Evolutionary conservation across 1,140 invertebrate species (phyloP).

Genomic region (Harpegnathos saltator): DNA sequence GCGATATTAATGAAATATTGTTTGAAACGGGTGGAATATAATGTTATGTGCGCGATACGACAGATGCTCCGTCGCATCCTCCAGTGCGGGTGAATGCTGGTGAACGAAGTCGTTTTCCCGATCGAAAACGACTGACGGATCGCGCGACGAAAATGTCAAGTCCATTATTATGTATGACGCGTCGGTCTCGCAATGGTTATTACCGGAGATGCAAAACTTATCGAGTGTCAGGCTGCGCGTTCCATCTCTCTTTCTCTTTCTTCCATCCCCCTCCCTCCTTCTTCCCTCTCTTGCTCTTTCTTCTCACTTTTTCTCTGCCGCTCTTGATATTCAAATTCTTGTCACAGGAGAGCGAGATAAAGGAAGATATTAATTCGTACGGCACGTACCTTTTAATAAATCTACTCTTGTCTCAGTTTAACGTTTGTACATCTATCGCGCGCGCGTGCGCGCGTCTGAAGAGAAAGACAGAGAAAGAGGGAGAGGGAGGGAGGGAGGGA

Average conservation of each 20-base stretch:
- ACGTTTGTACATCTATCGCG: slow-evolving; percentile 14
- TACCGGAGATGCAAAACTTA: slow-evolving; percentile 49
- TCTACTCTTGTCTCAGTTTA: slow-evolving; percentile 38
- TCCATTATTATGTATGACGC: slow-evolving; percentile 28
- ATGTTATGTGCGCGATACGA: no score
- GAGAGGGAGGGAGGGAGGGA: background rate
- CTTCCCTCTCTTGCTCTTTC: background rate
- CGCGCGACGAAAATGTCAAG: slow-evolving; percentile 1
- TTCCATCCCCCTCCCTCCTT: background rate
- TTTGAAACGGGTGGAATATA: no score
- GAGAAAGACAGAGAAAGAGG: background rate
- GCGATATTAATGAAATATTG: no score
- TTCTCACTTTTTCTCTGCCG: background rate
- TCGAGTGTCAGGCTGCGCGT: background rate
- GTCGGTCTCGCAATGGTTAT: slow-evolving; percentile 12
- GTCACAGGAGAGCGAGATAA: slow-evolving; percentile 17
- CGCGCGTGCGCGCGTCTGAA: background rate
- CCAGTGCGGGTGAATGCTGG: no score
- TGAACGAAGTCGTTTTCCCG: no score
- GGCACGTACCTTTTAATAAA: slow-evolving; percentile 31
- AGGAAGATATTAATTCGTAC: slow-evolving; percentile 38
- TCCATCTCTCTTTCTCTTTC: background rate
- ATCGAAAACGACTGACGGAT: no score
- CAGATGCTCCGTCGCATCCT: no score
- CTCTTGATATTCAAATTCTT: slow-evolving; percentile 33